These are phyloP conservation scores for Rhizomys pruinosus DNA, from an alignment of 2,113 vertebrate species.

Conservation along the genomic window DNA sequence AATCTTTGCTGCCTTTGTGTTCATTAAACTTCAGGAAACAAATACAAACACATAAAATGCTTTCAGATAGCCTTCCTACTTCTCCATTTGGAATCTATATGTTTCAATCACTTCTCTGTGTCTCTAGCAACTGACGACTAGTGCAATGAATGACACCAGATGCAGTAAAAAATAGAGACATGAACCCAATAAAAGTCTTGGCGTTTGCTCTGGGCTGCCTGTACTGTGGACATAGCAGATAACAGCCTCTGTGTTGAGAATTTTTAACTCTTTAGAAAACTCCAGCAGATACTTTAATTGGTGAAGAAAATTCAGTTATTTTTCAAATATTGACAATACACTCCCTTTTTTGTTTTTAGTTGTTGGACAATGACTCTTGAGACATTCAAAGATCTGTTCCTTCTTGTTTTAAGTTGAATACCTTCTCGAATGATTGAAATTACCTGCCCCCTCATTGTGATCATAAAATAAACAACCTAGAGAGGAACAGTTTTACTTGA, in stretches of 20 bases:
- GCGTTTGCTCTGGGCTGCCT: constrained; percentile 52
- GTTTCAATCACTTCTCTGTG: constrained; percentile 54
- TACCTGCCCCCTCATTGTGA: constrained; percentile 15
- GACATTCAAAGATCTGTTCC: not conserved
- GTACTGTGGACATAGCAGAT: constrained; percentile 25
- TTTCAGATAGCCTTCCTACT: constrained; percentile 20
- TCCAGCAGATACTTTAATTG: not conserved
- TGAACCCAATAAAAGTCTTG: constrained; percentile 39
- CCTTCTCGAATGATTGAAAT: constrained; percentile 39
- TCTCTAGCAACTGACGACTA: constrained; percentile 44
- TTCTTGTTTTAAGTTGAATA: constrained; percentile 51
- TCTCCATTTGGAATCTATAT: constrained; percentile 53
- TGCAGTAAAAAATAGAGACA: constrained; percentile 21
- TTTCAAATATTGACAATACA: not conserved
- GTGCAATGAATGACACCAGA: constrained; percentile 49
- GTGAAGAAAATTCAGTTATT: not conserved
- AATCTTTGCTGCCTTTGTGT: constrained; percentile 19
- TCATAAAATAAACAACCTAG: constrained; percentile 60
- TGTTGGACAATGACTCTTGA: too few relatives aligned
- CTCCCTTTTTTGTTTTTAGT: not conserved
- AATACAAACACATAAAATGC: constrained; percentile 58
- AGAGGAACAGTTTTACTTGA: constrained; percentile 57
- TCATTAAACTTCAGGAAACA: constrained; percentile 66
- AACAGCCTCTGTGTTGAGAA: not conserved
- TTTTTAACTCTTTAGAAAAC: constrained; percentile 1